Evolutionary conservation across 2,797 vertebrate genomes (phyloP).

Genomic region (Sebastes hopkinsi): DNA sequence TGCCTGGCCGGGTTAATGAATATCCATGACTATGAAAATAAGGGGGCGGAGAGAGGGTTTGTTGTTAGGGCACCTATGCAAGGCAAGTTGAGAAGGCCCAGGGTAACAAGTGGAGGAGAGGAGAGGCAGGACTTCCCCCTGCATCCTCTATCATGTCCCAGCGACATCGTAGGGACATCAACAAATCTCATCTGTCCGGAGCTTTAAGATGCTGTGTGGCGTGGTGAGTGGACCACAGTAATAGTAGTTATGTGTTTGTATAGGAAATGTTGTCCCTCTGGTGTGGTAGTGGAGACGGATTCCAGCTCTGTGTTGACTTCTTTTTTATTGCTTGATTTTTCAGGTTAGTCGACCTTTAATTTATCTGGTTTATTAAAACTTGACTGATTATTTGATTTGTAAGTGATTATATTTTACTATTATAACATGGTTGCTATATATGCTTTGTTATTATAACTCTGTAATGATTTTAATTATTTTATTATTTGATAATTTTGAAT

Average conservation of each 20-base stretch:
- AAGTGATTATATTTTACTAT: neutral
- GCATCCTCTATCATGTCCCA: slow-evolving; percentile 67
- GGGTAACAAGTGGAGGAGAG: slow-evolving; percentile 51
- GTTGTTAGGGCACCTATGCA: slow-evolving; percentile 89
- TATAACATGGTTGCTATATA: neutral
- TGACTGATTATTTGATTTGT: too few relatives aligned
- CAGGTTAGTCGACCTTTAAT: neutral
- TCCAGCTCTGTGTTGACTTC: neutral
- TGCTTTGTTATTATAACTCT: neutral
- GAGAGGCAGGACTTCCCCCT: slow-evolving; percentile 36
- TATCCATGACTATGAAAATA: slow-evolving; percentile 88
- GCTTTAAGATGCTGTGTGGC: slow-evolving; percentile 88
- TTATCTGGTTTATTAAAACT: neutral
- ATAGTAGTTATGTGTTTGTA: neutral
- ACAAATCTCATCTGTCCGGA: slow-evolving; percentile 52
- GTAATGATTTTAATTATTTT: neutral
- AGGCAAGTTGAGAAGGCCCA: slow-evolving; percentile 86
- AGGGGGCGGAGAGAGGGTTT: slow-evolving; percentile 85
- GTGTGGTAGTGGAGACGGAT: neutral
- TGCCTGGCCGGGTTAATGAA: slow-evolving; percentile 89
- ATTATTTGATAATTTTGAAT: neutral
- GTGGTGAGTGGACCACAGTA: slow-evolving; percentile 85
- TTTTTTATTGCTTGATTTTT: neutral
- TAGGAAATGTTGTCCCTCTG: neutral
- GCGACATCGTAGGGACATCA: slow-evolving; percentile 46